Conservation (phyloP, 1,140 invertebrate genomes). For the Pentalonia nigronervosa region DNA sequence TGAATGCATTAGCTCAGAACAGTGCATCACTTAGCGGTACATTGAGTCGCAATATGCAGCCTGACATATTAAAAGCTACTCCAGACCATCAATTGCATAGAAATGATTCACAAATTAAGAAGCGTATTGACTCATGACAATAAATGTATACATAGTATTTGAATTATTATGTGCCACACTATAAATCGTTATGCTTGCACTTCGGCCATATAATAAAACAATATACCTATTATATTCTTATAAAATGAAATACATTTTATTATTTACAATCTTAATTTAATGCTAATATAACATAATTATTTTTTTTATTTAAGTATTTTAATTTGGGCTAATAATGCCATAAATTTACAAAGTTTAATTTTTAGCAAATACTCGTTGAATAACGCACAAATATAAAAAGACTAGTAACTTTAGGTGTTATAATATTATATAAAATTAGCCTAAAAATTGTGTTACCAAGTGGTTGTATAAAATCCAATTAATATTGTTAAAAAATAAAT, state of each 20-base stretch:
- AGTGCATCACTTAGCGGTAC: conserved; percentile 80
- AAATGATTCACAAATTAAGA: conserved; percentile 61
- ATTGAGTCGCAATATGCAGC: conserved; percentile 74
- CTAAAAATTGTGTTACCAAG: conserved; percentile 50
- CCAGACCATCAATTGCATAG: conserved; percentile 74
- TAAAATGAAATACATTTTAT: not conserved
- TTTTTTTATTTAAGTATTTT: not conserved
- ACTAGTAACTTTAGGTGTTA: conserved; percentile 48
- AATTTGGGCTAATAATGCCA: not conserved
- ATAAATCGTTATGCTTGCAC: conserved; percentile 1
- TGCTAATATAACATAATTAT: not conserved
- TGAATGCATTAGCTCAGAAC: conserved; percentile 84
- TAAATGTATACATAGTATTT: conserved; percentile 44
- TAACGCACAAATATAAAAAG: conserved; percentile 14
- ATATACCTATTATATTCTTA: not conserved
- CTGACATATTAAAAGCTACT: conserved; percentile 83
- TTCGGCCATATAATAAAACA: conserved; percentile 1
- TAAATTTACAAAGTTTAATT: conserved; percentile 15
- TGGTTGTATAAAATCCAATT: conserved; percentile 34
- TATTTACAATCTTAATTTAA: not conserved
- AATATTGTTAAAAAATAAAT: not conserved
- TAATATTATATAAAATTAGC: conserved; percentile 37
- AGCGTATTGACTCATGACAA: conserved; percentile 59
- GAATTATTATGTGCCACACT: conserved; percentile 26
- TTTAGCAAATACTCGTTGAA: conserved; percentile 41